These are phyloP conservation scores for Glaucomys volans DNA, from an alignment of 2,113 vertebrate genomes.

Conservation along the genomic window DNA sequence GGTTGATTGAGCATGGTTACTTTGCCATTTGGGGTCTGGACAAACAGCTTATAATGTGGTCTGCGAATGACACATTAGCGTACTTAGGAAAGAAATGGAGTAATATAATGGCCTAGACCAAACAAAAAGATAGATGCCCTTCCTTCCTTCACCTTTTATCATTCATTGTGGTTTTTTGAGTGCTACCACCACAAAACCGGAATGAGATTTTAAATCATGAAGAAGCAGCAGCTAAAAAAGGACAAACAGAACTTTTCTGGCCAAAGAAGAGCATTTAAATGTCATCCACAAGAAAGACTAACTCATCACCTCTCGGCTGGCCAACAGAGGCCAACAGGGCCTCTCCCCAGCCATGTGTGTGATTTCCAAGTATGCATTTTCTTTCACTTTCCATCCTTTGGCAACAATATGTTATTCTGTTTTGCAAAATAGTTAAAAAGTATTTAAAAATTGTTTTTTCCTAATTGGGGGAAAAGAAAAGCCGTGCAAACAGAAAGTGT, in stretches of 20 bases:
- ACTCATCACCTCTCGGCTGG: background rate
- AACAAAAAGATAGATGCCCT: background rate
- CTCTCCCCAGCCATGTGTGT: no score
- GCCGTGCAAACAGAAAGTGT: background rate
- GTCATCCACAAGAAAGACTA: background rate
- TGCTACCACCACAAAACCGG: background rate
- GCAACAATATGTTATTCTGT: background rate
- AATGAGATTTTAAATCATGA: slow-evolving; percentile 26
- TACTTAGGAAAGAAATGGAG: background rate
- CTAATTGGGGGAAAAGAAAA: background rate
- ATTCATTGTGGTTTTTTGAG: background rate
- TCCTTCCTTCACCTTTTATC: background rate
- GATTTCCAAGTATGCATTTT: background rate
- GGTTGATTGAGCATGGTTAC: background rate
- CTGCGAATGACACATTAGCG: background rate
- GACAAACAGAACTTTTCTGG: background rate
- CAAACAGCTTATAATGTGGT: background rate
- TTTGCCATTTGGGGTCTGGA: background rate
- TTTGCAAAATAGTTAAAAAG: background rate
- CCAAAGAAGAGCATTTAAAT: slow-evolving; percentile 15
- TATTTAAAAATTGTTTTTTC: background rate
- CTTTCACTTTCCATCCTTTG: background rate
- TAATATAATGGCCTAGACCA: background rate
- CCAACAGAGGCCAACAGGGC: background rate
- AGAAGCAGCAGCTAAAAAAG: slow-evolving; percentile 18